Percentiles rank a stretch among this genome's conserved stretches.
phyloP scores from a whole-genome alignment of 2,113 vertebrate genomes.

The Corythornis vintsioides region DNA sequence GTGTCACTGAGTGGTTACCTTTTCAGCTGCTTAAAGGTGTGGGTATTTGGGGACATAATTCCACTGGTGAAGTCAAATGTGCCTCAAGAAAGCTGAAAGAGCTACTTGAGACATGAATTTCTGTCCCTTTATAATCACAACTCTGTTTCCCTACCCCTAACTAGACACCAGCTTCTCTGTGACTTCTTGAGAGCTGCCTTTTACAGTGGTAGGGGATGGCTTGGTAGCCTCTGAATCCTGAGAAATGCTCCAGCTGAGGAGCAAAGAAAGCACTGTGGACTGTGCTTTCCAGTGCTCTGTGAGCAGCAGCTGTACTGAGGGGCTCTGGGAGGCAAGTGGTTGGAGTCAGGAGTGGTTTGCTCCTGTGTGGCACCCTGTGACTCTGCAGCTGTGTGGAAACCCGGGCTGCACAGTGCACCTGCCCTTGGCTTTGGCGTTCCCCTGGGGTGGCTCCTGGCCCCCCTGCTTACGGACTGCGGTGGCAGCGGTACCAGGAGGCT shows the following conservation, averaged over 20 bases:
- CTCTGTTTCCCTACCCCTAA: neutral
- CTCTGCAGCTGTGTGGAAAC: neutral
- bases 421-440: neutral
- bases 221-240: neutral
- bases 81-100: neutral
- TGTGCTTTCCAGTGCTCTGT: neutral
- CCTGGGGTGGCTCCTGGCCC: too few relatives aligned
- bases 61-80: neutral
- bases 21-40: neutral
- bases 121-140: neutral
- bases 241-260: neutral
- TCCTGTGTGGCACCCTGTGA: rapidly evolving
- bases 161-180: neutral
- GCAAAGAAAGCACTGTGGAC: neutral
- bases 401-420: neutral
- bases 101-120: neutral
- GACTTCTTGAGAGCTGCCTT: neutral
- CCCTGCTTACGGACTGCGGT: neutral
- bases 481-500: too few relatives aligned
- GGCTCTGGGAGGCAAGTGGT: neutral
- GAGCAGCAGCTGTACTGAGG: neutral
- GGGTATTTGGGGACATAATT: neutral
- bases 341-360: neutral
- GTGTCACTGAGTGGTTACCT: neutral
- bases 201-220: neutral